A percentile compares a stretch with the other conserved stretches of the same genome.
Conservation (phyloP, 2,797 vertebrate genomes). For the Philypnodon macrostomus region DNA sequence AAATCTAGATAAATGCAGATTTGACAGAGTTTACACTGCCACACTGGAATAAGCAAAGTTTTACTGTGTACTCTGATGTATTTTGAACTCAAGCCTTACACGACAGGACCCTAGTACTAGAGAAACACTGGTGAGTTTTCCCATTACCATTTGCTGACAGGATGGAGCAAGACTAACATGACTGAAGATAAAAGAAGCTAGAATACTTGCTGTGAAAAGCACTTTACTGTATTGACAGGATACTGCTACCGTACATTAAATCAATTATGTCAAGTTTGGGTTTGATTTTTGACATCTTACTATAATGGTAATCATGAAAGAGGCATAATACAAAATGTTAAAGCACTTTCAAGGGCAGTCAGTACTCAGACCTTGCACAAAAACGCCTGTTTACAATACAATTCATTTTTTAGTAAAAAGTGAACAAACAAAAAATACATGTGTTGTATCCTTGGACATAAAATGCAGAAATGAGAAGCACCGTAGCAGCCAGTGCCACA, state of each 20-base stretch:
- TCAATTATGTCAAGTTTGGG: conserved; percentile 19
- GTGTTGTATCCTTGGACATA: conserved; percentile 30
- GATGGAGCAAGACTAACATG: not conserved
- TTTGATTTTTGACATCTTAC: conserved; percentile 34
- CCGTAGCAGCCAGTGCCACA: conserved; percentile 73
- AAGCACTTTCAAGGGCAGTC: conserved; percentile 35
- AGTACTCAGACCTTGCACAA: no score
- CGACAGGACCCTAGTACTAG: not conserved
- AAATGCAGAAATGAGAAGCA: conserved; percentile 42
- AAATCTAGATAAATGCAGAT: conserved; percentile 12
- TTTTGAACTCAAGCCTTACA: not conserved
- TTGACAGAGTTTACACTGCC: conserved; percentile 4
- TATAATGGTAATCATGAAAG: conserved; percentile 34
- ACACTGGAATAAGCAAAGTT: conserved; percentile 27
- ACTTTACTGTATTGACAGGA: conserved; percentile 12
- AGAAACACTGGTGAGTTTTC: conserved; percentile 5
- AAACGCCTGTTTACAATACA: no score
- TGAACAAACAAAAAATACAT: conserved; percentile 40
- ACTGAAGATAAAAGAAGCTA: conserved; percentile 5
- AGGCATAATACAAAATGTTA: conserved; percentile 20
- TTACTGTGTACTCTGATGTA: conserved; percentile 1
- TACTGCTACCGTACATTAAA: conserved; percentile 18
- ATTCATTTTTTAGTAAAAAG: conserved; percentile 34
- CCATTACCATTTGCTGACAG: conserved; percentile 1
- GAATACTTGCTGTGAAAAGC: conserved; percentile 11